These are phyloP conservation scores for Tragelaphus scriptus DNA, from an alignment of 2,113 vertebrate genomes.

Conservation along the genomic window DNA sequence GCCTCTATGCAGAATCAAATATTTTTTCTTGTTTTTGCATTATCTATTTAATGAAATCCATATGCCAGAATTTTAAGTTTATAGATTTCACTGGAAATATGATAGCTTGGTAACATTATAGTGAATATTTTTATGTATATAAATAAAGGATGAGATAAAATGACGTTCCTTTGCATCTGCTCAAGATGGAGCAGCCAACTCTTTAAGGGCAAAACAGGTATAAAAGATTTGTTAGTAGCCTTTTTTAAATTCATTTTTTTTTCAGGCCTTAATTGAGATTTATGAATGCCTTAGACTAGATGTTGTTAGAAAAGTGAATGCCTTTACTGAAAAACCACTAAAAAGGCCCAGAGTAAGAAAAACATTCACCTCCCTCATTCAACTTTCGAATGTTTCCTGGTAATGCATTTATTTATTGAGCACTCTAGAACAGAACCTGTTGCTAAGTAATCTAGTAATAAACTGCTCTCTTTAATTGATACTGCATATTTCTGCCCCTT, in stretches of 20 bases:
- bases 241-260: neutral
- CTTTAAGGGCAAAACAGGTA: neutral
- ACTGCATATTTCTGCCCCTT: slow-evolving; percentile 60
- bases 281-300: neutral
- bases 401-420: slow-evolving; percentile 59
- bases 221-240: neutral
- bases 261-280: neutral
- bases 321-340: neutral
- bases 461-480: slow-evolving; percentile 74
- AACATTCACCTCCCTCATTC: slow-evolving; percentile 49
- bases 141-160: neutral
- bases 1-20: slow-evolving; percentile 53
- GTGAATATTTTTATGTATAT: neutral
- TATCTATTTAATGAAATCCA: slow-evolving; percentile 65
- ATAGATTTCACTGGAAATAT: neutral
- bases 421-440: slow-evolving; percentile 71
- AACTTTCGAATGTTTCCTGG: slow-evolving; percentile 45
- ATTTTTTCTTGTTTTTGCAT: slow-evolving; percentile 65
- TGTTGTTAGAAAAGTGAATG: neutral
- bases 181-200: neutral
- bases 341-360: neutral
- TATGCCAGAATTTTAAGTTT: slow-evolving; percentile 22
- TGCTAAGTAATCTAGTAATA: slow-evolving; percentile 73
- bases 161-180: neutral
- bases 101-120: neutral